Evolutionary conservation across 64 coral and sea anemone genomes (phyloP), one percentile per base, ranked within the genome.

Genomic region (Montipora efflorescens): DNA sequence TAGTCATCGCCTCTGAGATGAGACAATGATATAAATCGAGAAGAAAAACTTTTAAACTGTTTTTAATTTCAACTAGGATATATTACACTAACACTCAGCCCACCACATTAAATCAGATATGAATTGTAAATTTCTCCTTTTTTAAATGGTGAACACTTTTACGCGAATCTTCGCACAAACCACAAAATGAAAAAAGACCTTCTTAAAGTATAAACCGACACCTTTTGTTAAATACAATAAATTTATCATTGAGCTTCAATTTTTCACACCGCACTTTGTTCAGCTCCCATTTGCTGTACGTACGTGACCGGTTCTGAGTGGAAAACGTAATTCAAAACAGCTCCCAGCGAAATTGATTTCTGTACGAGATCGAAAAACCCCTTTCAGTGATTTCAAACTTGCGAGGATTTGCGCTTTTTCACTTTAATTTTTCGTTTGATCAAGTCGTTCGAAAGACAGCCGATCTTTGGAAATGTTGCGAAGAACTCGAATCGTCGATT

Each of bases 261-360:
- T 50, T 22, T 68, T 86, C 49, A 72, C 62, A 13, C 82, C 16
- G 7, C 82, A 86, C 48, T 71, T 86, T 86, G 82, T 86, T 51
- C 45, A 86, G 70, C 15, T 15, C 66, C 19, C 47, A 50, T 86
- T 50, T 71, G 48, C 15, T 71, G 46, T 72, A 50, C 47, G 1
- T 86, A 86, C 82, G 82, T 86, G 82, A 66, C 67, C 19, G 10
- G 82, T n/a, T 70, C 82, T 5, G 21, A 64, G 61, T 4, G 14
- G 4, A 21, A 71, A 86, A 86, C 82, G 7, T 71, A 72, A 72
- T 71, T 9, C 19, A 47, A 71, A 86, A 46, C 62, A 71, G 28
- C 82, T 72, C 20, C 82, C 16, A 86, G 82, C 44, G 5, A 72
- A 68, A 86, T 67, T 11, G 44, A 84, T 86, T 46, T 47, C 66